A percentile compares a stretch with the other conserved stretches of the same genome.
These are phyloP conservation scores for Chrysolina haemoptera DNA, from an alignment of 2,888 invertebrate genomes.

Conservation along the genomic window DNA sequence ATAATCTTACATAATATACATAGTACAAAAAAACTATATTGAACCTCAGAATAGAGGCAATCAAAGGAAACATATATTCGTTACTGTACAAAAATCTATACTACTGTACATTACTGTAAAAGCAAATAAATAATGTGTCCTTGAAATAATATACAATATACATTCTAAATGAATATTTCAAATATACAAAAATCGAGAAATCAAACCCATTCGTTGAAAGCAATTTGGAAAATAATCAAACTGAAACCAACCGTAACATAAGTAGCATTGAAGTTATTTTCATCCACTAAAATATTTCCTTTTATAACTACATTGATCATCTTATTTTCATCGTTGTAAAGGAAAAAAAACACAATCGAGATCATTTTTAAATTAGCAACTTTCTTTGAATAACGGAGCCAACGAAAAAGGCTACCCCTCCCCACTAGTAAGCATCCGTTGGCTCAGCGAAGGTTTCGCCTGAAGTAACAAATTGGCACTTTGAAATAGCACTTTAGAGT, in stretches of 20 bases:
- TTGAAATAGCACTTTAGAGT: conserved; percentile 68
- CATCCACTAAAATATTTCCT: conserved; percentile 45
- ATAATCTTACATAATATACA: conserved; percentile 89
- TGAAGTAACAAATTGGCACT: conserved; percentile 70
- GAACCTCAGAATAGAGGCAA: conserved; percentile 60
- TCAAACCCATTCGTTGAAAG: conserved; percentile 41
- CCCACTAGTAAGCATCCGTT: conserved; percentile 23
- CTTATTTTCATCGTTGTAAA: conserved; percentile 63
- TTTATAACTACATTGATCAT: background rate
- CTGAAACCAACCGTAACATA: background rate
- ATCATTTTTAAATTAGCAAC: conserved; percentile 59
- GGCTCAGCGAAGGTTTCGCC: conserved; percentile 50
- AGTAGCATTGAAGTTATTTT: conserved; percentile 24
- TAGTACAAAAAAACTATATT: conserved; percentile 84
- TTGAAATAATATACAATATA: conserved; percentile 66
- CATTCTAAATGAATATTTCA: conserved; percentile 61
- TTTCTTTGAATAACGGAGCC: conserved; percentile 6
- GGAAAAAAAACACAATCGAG: conserved; percentile 64
- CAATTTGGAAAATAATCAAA: conserved; percentile 15
- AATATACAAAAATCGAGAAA: conserved; percentile 56
- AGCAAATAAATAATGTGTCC: conserved; percentile 69
- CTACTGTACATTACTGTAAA: conserved; percentile 70
- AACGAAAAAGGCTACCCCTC: conserved; percentile 28
- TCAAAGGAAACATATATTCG: conserved; percentile 64
- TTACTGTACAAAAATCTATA: conserved; percentile 70